Evolutionary conservation across 2,113 vertebrate genomes (phyloP).

Genomic region (Fukomys damarensis): DNA sequence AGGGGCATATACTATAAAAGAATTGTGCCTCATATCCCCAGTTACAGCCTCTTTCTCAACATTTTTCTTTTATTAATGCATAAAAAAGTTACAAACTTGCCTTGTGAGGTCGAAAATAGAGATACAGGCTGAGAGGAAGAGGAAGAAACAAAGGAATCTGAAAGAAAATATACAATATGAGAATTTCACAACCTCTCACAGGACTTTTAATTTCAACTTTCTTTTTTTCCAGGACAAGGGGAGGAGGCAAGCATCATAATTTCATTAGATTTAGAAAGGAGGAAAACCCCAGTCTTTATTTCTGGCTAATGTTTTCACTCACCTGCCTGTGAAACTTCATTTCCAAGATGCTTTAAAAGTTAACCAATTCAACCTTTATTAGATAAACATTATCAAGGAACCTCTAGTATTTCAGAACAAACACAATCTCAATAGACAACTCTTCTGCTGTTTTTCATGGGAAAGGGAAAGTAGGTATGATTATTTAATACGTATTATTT

Average conservation of each 20-base stretch:
- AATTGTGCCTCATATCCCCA: conserved; percentile 73
- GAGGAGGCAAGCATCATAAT: not conserved
- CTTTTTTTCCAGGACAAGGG: not conserved
- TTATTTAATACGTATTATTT: not conserved
- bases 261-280: not conserved
- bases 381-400: conserved; percentile 38
- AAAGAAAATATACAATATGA: conserved; percentile 93
- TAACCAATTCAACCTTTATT: not conserved
- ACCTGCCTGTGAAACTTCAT: conserved; percentile 71
- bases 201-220: conserved; percentile 62
- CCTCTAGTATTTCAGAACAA: not conserved
- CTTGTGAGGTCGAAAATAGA: conserved; percentile 97
- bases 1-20: conserved; percentile 76
- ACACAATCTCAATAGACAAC: not conserved
- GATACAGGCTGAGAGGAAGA: conserved; percentile 94
- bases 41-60: conserved; percentile 87
- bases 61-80: conserved; percentile 86
- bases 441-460: not conserved
- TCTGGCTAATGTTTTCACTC: conserved; percentile 72
- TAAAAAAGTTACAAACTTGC: conserved; percentile 92
- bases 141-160: conserved; percentile 97
- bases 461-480: not conserved
- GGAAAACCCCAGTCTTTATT: conserved; percentile 29
- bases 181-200: conserved; percentile 81
- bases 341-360: conserved; percentile 42